Base-by-base conservation (phyloP, 2,113 vertebrate species). In the Strigops habroptila region DNA sequence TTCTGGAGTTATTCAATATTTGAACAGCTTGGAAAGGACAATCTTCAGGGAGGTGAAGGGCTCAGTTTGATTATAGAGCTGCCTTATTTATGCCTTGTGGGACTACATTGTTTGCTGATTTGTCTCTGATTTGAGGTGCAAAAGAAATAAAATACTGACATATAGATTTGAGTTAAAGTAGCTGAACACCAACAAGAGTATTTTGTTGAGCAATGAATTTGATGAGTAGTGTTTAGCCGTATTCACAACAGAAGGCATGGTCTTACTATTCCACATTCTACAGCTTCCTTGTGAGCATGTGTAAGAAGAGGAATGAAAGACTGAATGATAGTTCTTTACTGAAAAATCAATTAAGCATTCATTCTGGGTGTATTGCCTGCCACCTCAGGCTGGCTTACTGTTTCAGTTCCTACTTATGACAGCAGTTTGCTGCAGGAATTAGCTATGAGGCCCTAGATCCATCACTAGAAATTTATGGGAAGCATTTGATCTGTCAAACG, bases 11-110 rank as follows among this genome's bases (percentile, higher is more conserved):
- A 60, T 75, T 88, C 48, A 90, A 31, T 96, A 91, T 97, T 83
- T 90, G 68, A 94, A 95, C 91, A 93, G 88, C 93, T 91, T 94
- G 88, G 64, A 83, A 90, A 84, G 48, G 70, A 31, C 33, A 76
- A 37, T 78, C 73, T 88, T 92, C 62, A 60, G 92, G 82, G 91
- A 94, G 76, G 10, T 71, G 11, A 39, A 88, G 23, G 33, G 23
- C 43, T 86, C 43, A 5, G 53, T 65, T 88, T 95, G 91, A 63
- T 88, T 83, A 18, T 12, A 88, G 46, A 78, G 7, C 51, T 93
- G 80, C 80, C 65, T 92, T 92, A 81, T 88, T 86, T 88, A 57
- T 74, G 49, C 48, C 64, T 55, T 89, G 5, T 48, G 70, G 39
- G 77, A 79, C 77, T 76, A 28, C 22, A 6, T 15, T 86, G 44